These are phyloP conservation scores for Epirrita christyi DNA, from an alignment of 2,888 invertebrate genomes.

Conservation along the genomic window DNA sequence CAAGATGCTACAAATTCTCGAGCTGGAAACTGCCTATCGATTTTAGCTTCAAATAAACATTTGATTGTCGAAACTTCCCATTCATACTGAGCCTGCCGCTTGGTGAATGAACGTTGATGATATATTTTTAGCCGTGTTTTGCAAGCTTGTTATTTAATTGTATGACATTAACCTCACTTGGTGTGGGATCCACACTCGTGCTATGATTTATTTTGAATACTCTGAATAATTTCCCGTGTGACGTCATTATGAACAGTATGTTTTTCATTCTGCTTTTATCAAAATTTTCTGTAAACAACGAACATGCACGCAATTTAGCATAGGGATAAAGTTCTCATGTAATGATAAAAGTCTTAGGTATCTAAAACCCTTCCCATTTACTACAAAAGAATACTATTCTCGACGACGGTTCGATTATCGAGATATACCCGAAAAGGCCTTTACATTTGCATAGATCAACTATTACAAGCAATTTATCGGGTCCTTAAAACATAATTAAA, in stretches of 20 bases:
- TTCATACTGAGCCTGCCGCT: slow-evolving; percentile 9
- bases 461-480: not conserved
- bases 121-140: slow-evolving; percentile 37
- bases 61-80: slow-evolving; percentile 22
- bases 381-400: no score
- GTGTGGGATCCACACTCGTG: slow-evolving; percentile 26
- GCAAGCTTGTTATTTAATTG: slow-evolving; percentile 26
- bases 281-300: not conserved
- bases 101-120: slow-evolving; percentile 29
- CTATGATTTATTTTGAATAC: slow-evolving; percentile 24
- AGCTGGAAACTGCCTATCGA: slow-evolving; percentile 39
- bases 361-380: not conserved
- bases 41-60: slow-evolving; percentile 29
- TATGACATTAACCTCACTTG: slow-evolving; percentile 28
- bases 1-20: slow-evolving; percentile 33
- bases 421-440: not conserved
- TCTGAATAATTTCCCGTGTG: slow-evolving; percentile 25
- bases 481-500: not conserved
- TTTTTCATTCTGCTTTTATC: slow-evolving; percentile 3
- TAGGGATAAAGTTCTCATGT: not conserved
- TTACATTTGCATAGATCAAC: not conserved
- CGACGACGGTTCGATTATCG: not conserved
- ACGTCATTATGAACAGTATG: slow-evolving; percentile 7
- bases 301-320: not conserved
- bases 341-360: not conserved